Percentiles rank a stretch among this genome's conserved stretches.
These are phyloP conservation scores for Oxyteleia sp. DNA, from an alignment of 2,888 invertebrate species.

Conservation along the genomic window DNA sequence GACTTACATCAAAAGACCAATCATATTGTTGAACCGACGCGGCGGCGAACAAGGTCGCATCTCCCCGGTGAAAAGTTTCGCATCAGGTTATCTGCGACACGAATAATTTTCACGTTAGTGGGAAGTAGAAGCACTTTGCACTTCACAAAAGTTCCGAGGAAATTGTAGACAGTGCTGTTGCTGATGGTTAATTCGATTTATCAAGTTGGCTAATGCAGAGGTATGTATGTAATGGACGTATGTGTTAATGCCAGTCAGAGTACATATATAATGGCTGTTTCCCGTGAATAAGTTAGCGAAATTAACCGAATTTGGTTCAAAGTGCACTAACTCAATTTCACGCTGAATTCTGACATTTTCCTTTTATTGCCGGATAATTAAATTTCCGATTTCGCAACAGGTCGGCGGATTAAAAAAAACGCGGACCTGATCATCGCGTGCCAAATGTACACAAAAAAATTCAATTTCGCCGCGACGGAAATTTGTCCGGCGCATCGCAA, in stretches of 20 bases:
- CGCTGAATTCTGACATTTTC: slow-evolving; percentile 83
- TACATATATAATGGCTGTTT: slow-evolving; percentile 72
- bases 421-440: too few species aligned
- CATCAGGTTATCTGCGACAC: slow-evolving; percentile 60
- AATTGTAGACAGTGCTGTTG: slow-evolving; percentile 70
- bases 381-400: too few species aligned
- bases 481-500: too few species aligned
- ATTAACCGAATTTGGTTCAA: slow-evolving; percentile 68
- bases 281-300: slow-evolving; percentile 72
- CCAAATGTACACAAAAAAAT: too few species aligned
- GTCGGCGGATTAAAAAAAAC: too few species aligned
- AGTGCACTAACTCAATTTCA: slow-evolving; percentile 80
- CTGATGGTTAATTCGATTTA: slow-evolving; percentile 74
- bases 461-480: too few species aligned
- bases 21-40: slow-evolving; percentile 28
- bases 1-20: slow-evolving; percentile 27
- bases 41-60: slow-evolving; percentile 20
- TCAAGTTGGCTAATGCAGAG: slow-evolving; percentile 73
- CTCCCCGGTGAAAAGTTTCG: slow-evolving; percentile 47
- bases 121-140: slow-evolving; percentile 71
- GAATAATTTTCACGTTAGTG: slow-evolving; percentile 72
- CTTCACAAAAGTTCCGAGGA: slow-evolving; percentile 69
- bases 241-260: slow-evolving; percentile 69
- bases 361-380: slow-evolving; percentile 71
- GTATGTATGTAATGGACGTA: slow-evolving; percentile 71